These are phyloP conservation scores for Zelleria hepariella DNA, from an alignment of 2,888 invertebrate genomes.

Conservation along the genomic window DNA sequence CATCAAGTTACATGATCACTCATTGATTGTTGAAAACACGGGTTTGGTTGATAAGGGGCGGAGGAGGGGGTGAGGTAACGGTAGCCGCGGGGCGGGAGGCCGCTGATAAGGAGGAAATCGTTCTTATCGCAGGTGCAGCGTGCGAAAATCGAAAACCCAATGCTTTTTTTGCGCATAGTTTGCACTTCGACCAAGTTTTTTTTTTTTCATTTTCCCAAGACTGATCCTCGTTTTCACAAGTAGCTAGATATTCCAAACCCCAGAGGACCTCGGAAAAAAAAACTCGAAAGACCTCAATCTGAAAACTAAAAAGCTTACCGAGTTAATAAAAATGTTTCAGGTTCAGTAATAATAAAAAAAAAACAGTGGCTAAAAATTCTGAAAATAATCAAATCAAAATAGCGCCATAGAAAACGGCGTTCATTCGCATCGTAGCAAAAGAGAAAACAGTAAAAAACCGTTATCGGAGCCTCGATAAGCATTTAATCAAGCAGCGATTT, in stretches of 20 bases:
- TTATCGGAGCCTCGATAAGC: constrained; percentile 26
- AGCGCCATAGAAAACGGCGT: not conserved
- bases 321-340: too few species aligned
- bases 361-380: too few species aligned
- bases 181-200: too few species aligned
- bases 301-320: too few species aligned
- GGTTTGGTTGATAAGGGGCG: constrained; percentile 22
- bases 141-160: constrained; percentile 49
- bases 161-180: too few species aligned
- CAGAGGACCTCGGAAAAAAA: too few species aligned
- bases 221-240: too few species aligned
- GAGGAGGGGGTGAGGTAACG: constrained; percentile 11
- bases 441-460: not conserved
- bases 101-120: constrained; percentile 39
- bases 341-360: too few species aligned
- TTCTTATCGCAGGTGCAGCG: constrained; percentile 41
- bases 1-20: not conserved
- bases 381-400: too few species aligned
- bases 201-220: too few species aligned
- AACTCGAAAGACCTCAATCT: too few species aligned
- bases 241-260: too few species aligned
- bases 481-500: constrained; percentile 62
- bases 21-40: constrained; percentile 13
- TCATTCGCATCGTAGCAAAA: not conserved
- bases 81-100: constrained; percentile 15